Base-by-base conservation (phyloP, 2,797 vertebrate species). In the Cygnus olor region DNA sequence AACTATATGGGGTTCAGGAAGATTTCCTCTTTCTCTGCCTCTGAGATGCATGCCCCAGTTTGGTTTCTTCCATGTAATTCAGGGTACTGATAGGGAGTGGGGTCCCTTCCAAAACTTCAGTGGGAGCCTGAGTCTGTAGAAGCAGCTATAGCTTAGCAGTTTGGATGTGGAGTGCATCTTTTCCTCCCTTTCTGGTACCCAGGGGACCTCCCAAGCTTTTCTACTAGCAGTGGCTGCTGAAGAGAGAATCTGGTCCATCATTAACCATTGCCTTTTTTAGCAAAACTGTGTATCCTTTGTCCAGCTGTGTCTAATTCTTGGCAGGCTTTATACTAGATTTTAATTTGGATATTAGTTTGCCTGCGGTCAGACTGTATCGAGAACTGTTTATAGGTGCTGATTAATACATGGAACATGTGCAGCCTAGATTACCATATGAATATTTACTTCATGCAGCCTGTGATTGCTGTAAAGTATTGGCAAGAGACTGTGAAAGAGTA, bases 351-450 rank as follows among this genome's bases (percentile, higher is more conserved):
- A 95, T 96, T 96, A 92, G 69, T 89, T 95, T 94, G 83, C 78
- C 72, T 96, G 74, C 92, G 90, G 91, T 90, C 90, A 92, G 65
- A 57, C 69, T 94, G 84, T 92, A 85, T 95, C 97, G 86, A 90
- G 93, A 90, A 90, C 81, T 95, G 95, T 96, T 96, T 96, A 87
- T 90, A 92, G 91, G 95, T 95, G 84, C 94, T 96, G 95, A 95
- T 96, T 94, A 96, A 94, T 95, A 92, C 90, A 90, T 90, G 86
- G 72, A 89, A 89, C 82, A 89, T 90, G 85, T 92, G 82, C 90
- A 95, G 84, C 70, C 85, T 85, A 8, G 34, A 91, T 97, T 90
- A 89, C 47, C 88, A 91, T 89, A 92, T 76, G 95, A 95, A 66
- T 96, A 87, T 96, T 96, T 96, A 81, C 73, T 95, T 91, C 64